A percentile compares a stretch with the other conserved stretches of the same genome.
Evolutionary conservation across 2,888 invertebrate species (phyloP).

Genomic region (Chrysotoxum bicinctum): DNA sequence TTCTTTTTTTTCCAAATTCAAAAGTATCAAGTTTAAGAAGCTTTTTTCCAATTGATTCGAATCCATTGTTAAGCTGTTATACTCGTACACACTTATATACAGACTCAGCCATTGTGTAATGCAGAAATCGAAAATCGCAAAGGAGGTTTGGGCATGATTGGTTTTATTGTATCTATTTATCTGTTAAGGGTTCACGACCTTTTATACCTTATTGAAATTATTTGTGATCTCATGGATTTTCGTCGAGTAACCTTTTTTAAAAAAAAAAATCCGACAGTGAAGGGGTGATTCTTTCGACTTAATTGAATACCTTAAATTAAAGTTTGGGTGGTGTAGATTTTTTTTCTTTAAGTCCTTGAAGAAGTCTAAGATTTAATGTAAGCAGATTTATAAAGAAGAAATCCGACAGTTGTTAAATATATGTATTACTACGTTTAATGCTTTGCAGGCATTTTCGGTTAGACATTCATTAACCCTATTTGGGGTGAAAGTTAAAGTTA

Average conservation of each 20-base stretch:
- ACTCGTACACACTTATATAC: not conserved
- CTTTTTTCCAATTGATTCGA: slow-evolving; percentile 24
- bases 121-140: not conserved
- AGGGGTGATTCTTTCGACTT: not conserved
- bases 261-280: too few species aligned
- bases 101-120: not conserved
- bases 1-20: not conserved
- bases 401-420: not conserved
- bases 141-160: slow-evolving; percentile 27
- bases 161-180: slow-evolving; percentile 27
- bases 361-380: not conserved
- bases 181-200: slow-evolving; percentile 34
- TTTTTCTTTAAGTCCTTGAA: not conserved
- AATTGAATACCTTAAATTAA: not conserved
- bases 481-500: not conserved
- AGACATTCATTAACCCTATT: too few species aligned
- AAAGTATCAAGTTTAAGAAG: slow-evolving; percentile 10
- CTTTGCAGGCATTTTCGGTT: not conserved
- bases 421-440: not conserved
- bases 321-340: not conserved
- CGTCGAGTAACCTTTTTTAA: not conserved
- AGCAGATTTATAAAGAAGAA: not conserved
- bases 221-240: slow-evolving; percentile 17
- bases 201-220: slow-evolving; percentile 30
- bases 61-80: slow-evolving; percentile 19